Base-by-base conservation (phyloP, 2,888 invertebrate species). In the Micropterix aruncella region DNA sequence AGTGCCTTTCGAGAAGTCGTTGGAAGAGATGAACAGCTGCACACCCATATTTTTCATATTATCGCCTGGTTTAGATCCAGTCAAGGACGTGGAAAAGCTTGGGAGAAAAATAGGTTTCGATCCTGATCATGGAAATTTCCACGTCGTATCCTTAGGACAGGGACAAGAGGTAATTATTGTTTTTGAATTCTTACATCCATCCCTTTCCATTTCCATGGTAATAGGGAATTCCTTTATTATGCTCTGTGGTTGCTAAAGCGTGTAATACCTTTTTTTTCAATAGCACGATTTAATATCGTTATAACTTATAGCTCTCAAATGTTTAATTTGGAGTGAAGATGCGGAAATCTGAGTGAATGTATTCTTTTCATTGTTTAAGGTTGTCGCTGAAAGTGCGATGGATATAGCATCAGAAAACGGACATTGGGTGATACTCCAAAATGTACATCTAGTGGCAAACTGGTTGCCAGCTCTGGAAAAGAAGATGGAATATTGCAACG, bases 1-100 rank as follows among this genome's bases (percentile, higher is more conserved):
- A 2, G 77, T 89, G n/a, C 77, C 87, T 38, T 84, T 95, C 57
- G 77, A 83, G 2, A 85, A 84, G 57, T 92, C 93, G 0, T 93
- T 75, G 57, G 80, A 84, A 58, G 94, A 95, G 62, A 83, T 87
- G 27, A 86, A 83, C 48, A 74, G 83, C 2, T 77, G 79, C 7
- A 93, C 91, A 0, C 90, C 94, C 1, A 79, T 92, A 50, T 94
- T 95, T 68, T 95, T 95, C 62, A 93, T 95, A 51, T 71, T 95
- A 2, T 95, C 94, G 0, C 83, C 94, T 1, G 95, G 95, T 40
- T 94, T 95, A 1, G 92, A 95, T 65, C 95, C 95, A 0, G 65
- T 94, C 1, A 92, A 91, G 79, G 95, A 94, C 60, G 83, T 94
- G 0, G 95, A 95, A 63, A 80, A 79, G 50, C 62, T 92, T 17